Evolutionary conservation across 2,888 invertebrate genomes (phyloP).

Genomic region (Diarsia brunnea): DNA sequence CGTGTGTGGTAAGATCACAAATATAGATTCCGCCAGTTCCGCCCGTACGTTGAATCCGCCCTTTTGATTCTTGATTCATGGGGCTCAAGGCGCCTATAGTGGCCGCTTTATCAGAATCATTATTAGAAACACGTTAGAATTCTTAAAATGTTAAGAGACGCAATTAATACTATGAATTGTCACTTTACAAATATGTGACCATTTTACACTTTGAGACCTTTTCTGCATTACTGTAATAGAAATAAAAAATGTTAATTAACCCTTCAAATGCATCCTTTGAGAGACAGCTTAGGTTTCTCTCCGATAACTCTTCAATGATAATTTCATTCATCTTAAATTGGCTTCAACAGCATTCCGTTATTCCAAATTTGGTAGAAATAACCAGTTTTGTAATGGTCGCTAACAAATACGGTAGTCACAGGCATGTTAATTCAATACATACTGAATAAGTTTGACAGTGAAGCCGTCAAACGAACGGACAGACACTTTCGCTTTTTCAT

Average conservation of each 20-base stretch:
- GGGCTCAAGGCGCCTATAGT: too few species aligned
- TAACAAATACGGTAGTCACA: slow-evolving; percentile 12
- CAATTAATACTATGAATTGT: not conserved
- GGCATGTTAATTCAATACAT: not conserved
- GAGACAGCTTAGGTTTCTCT: not conserved
- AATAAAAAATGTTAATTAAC: not conserved
- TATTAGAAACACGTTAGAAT: too few species aligned
- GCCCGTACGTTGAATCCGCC: not conserved
- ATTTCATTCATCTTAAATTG: not conserved
- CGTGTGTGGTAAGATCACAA: not conserved
- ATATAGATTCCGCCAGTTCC: too few species aligned
- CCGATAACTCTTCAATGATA: not conserved
- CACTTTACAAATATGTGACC: not conserved
- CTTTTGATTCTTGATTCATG: not conserved
- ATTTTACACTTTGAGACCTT: not conserved
- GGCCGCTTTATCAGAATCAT: too few species aligned
- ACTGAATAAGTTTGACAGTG: not conserved
- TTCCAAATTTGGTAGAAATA: not conserved
- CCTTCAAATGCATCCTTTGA: not conserved
- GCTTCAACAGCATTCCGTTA: not conserved
- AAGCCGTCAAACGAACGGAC: slow-evolving; percentile 7
- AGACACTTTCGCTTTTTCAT: slow-evolving; percentile 31
- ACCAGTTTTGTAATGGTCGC: not conserved
- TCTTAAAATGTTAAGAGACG: not conserved
- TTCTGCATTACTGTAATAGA: not conserved